phyloP scores from a whole-genome alignment of 2,797 vertebrate genomes.

The Potorous gilbertii region DNA sequence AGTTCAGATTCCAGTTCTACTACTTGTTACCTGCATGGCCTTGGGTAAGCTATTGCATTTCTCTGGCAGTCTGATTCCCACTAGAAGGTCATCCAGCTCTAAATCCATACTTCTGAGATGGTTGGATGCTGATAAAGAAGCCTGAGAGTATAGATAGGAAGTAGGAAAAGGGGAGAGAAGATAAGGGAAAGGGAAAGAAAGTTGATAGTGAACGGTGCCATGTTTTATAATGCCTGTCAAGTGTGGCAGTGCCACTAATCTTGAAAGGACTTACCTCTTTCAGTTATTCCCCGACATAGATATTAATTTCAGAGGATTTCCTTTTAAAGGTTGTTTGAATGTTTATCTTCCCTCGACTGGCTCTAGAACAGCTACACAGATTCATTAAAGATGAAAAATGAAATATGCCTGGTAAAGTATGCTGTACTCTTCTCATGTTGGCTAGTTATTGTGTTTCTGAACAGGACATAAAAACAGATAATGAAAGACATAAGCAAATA shows the following conservation, averaged over 20 bases:
- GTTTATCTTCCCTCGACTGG: slow-evolving; percentile 50
- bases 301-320: not conserved
- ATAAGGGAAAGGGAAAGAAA: not conserved
- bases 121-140: not conserved
- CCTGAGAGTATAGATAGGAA: slow-evolving; percentile 1
- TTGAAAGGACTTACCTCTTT: not conserved
- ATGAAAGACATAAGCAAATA: slow-evolving; percentile 60
- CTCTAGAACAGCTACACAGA: slow-evolving; percentile 39
- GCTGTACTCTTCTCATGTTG: slow-evolving; percentile 50
- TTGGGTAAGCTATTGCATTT: not conserved
- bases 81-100: not conserved
- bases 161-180: not conserved
- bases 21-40: not conserved
- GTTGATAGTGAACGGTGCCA: not conserved
- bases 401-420: slow-evolving; percentile 41
- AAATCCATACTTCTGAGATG: not conserved
- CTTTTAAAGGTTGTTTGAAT: not conserved
- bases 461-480: slow-evolving; percentile 57
- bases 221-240: not conserved
- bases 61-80: not conserved
- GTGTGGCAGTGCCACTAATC: not conserved
- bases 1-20: not conserved
- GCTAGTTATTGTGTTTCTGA: slow-evolving; percentile 64
- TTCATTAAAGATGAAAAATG: slow-evolving; percentile 64
- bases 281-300: not conserved